Evolutionary conservation across 1,140 invertebrate species (phyloP), one percentile per base, ranked within the genome.

Genomic region (Zaprionus kolodkinae): DNA sequence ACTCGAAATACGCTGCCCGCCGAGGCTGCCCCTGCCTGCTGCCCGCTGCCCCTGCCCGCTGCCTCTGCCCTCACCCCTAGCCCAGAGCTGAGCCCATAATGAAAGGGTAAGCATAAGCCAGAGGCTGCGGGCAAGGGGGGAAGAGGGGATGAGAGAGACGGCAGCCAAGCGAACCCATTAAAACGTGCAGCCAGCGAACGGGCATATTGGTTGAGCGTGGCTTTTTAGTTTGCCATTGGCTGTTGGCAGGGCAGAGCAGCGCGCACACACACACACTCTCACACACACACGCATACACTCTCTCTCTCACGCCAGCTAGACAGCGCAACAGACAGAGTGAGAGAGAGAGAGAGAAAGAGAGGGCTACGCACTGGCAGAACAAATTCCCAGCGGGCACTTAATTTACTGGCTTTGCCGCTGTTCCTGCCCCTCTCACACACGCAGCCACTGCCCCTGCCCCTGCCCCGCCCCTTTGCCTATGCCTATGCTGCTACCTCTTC

Each of bases 351-450:
- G 2, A 21, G 21, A 21, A 2, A 21, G 21, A 4, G 10, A 27
- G 60, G 43, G 36, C 52, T 45, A 56, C 71, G 65, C 65, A 63
- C 50, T 57, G 68, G 52, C 67, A 50, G 21, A 9, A 76, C 68
- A 68, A 40, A 88, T 89, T 88, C 84, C 84, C 84, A 88, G 84
- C 81, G 81, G 84, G 81, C 84, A 89, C 81, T 89, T 88, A 88
- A 88, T 88, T 88, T 88, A 88, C 80, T 88, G 85, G 81, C 70
- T 80, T 55, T 50, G 45, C 45, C 17, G 81, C 80, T 66, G 25
- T 12, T 52, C 30, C 48, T 66, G 52, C 55, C 25, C 45, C 21
- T 6, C 10, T 6, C 21, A 21, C 21, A 6, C 45, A 17, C 21
- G 11, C 45, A 10, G 17, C 17, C 45, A 9, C 17, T 48, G 15